Evolutionary conservation across 2,797 vertebrate genomes (phyloP).

Genomic region (Anguilla megastoma): DNA sequence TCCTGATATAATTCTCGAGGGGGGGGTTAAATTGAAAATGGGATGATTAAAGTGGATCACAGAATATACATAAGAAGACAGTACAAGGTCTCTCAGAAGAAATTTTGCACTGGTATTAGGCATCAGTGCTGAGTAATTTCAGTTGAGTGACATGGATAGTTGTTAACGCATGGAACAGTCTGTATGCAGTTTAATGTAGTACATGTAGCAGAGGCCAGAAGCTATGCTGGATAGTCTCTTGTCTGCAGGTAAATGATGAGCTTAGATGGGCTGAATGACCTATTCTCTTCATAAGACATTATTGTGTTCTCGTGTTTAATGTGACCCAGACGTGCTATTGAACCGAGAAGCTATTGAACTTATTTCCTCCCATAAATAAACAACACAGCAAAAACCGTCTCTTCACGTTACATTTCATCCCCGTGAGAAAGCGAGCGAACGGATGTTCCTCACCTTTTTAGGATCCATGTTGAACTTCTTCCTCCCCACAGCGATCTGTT

Average conservation of each 20-base stretch:
- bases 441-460: constrained; percentile 80
- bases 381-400: neutral
- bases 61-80: too few species aligned
- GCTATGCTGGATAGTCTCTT: neutral
- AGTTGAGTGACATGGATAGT: too few species aligned
- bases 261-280: neutral
- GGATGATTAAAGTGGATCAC: too few species aligned
- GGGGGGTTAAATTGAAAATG: too few species aligned
- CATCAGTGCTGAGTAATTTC: too few species aligned
- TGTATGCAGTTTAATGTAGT: neutral
- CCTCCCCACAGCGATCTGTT: constrained; percentile 94
- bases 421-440: neutral
- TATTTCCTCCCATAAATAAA: neutral
- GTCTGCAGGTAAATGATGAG: neutral
- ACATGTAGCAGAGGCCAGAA: neutral
- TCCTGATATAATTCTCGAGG: too few species aligned
- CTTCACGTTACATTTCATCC: neutral
- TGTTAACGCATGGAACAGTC: too few species aligned
- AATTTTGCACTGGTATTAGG: too few species aligned
- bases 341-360: neutral
- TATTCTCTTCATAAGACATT: neutral
- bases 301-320: neutral
- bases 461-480: constrained; percentile 99
- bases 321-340: neutral
- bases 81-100: too few species aligned